These are phyloP conservation scores for Cryptoprocta ferox DNA, from an alignment of 2,797 vertebrate genomes.

Conservation along the genomic window DNA sequence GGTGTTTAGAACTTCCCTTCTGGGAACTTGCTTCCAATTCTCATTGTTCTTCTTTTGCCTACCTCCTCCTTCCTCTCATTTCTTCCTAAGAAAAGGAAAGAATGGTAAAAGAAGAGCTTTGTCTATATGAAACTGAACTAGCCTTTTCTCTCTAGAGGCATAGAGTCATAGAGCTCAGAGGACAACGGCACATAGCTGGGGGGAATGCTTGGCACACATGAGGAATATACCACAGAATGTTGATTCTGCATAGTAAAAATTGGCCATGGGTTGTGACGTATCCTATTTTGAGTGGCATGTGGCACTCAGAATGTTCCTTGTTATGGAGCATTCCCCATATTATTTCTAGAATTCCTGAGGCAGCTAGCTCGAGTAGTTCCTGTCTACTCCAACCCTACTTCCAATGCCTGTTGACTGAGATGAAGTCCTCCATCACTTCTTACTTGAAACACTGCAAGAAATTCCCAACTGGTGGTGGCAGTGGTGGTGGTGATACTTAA, in stretches of 20 bases:
- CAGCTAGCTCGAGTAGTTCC: neutral
- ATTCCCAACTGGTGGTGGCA: neutral
- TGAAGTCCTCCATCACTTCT: neutral
- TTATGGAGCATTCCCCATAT: neutral
- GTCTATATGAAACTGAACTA: neutral
- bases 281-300: neutral
- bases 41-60: neutral
- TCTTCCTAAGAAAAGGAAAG: neutral
- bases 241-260: neutral
- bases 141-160: neutral
- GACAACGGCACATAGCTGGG: neutral
- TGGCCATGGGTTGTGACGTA: neutral
- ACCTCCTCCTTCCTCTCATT: neutral
- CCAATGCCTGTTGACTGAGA: neutral
- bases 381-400: neutral
- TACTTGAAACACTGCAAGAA: neutral
- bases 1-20: neutral
- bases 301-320: neutral
- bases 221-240: neutral
- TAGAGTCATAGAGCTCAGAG: neutral
- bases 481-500: neutral
- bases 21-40: neutral
- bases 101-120: neutral
- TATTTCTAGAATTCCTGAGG: neutral
- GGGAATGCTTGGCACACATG: neutral